Base-by-base conservation (phyloP, 2,888 invertebrate species). In the Netelia virgata region DNA sequence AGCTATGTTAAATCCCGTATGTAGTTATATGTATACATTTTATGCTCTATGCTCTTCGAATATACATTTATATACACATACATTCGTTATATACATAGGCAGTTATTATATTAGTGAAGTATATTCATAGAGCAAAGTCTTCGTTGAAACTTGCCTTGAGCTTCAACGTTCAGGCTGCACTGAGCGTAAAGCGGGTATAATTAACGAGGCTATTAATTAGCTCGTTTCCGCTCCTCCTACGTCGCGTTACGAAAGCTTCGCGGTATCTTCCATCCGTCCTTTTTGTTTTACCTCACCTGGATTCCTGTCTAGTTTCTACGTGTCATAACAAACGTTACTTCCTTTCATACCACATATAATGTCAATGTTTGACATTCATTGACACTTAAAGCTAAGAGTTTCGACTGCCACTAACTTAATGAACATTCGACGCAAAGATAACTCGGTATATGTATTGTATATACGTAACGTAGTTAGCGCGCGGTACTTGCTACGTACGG, bases 201-300 rank as follows among this genome's bases (percentile, higher is more conserved):
- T 82, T 82, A 82, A 82, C 82, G 82, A 82, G 70, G 82, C 75
- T 82, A 75, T 57, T 82, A 82, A 76, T 76, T 82, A 76, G 23
- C 64, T 47, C 18, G 70, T 70, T 72, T 66, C 28, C 64, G 18
- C 78, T 63, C 57, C 20, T 50, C 41, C 36, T 20, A 14, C n/a
- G 18, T 61, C 69, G 23, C 36, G 11, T 41, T 53, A 57, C 70
- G 18, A 59, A 50, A n/a, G 47, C 1, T 53, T 59, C 9, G 10
- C 59, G 16, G 9, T 59, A 23, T 57, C 1, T 57, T 18, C 10
- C 18, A 57, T 57, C 18, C 57, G 57, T 57, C 57, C 9, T 9
- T 20, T 18, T 10, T n/a, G 57, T 18, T 57, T 47, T 14, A 47
- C 10, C 36, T 36, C 14, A 14, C 10, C 47, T 10, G 14, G 47